Evolutionary conservation across 2,888 invertebrate species (phyloP), one percentile per base, ranked within the genome.

Genomic region (Leptinotarsa haldemani): DNA sequence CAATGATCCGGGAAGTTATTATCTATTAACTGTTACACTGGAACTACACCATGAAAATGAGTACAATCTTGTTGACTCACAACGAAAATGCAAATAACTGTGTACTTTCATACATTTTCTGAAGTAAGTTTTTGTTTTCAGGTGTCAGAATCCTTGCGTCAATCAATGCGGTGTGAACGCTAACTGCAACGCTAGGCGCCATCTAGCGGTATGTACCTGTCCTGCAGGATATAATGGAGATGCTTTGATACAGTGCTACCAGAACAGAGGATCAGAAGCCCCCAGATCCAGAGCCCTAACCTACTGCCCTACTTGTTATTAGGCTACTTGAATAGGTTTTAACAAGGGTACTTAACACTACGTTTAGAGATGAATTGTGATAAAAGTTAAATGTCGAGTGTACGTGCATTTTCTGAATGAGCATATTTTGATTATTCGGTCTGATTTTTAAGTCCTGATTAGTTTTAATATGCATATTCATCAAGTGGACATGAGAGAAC

Each of bases 201-300:
- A 95, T 86, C 89, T 94, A 68, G 95, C 95, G 4, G 94, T 95
- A 53, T 96, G 95, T 85, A 94, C 94, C 2, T 96, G 95, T 80
- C 92, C 93, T 1, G 88, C 90, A 50, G 95, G 95, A 13, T 90
- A 89, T 77, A 87, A 90, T 53, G 92, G 92, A 15, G 90, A 92
- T 83, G 91, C 92, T 1, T 82, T 91, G 0, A 85, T 87, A 53
- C 86, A 88, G 47, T 92, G 92, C 81, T 87, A 90, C 74, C 77
- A 77, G 15, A 68, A 53, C 3, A 56, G 68, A 40, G 52, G 56
- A 40, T 48, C 48, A 52, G 58, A 53, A 25, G 67, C 25, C 16
- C 47, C 72, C 5, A 72, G 72, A 68, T 66, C 16, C 47, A 46
- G 67, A 22, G 53, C 71, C 3, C 15, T 58, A 20, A 25, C 47